Conservation (phyloP, 2,113 vertebrate species). For the Vidua chalybeata region DNA sequence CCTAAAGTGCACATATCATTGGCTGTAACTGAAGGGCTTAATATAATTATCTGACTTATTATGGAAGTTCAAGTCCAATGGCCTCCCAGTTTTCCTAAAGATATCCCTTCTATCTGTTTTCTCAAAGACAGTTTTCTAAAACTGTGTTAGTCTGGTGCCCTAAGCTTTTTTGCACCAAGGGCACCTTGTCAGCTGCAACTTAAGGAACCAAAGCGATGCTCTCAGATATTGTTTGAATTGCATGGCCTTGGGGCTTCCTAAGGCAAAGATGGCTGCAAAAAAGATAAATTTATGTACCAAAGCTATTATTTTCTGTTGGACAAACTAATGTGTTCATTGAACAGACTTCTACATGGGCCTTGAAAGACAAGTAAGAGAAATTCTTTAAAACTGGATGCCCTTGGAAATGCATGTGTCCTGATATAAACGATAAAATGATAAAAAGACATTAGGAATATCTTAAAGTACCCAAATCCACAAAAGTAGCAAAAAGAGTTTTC, state of each 20-base stretch:
- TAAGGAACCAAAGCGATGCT: conserved; percentile 42
- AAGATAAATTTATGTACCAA: conserved; percentile 64
- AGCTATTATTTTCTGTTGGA: conserved; percentile 58
- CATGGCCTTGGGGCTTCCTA: conserved; percentile 67
- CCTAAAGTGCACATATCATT: not conserved
- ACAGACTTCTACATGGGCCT: conserved; percentile 39
- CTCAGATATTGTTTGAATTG: conserved; percentile 52
- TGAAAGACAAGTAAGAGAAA: conserved; percentile 42
- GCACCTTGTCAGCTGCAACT: conserved; percentile 62
- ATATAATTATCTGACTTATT: not conserved
- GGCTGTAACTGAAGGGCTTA: not conserved
- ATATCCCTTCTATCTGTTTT: conserved; percentile 1
- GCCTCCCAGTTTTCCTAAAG: not conserved
- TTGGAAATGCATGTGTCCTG: conserved; percentile 22
- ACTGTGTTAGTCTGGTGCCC: not conserved
- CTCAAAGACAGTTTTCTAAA: conserved; percentile 28
- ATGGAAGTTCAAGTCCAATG: not conserved
- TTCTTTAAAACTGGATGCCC: conserved; percentile 46
- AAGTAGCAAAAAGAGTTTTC: not conserved
- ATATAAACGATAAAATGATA: conserved; percentile 14
- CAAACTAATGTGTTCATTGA: conserved; percentile 35
- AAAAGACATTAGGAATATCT: not conserved
- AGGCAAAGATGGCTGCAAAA: conserved; percentile 59
- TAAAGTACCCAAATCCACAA: not conserved
- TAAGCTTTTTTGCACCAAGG: conserved; percentile 63